Evolutionary conservation across 2,797 vertebrate species (phyloP).

Genomic region (Oreochromis mossambicus): DNA sequence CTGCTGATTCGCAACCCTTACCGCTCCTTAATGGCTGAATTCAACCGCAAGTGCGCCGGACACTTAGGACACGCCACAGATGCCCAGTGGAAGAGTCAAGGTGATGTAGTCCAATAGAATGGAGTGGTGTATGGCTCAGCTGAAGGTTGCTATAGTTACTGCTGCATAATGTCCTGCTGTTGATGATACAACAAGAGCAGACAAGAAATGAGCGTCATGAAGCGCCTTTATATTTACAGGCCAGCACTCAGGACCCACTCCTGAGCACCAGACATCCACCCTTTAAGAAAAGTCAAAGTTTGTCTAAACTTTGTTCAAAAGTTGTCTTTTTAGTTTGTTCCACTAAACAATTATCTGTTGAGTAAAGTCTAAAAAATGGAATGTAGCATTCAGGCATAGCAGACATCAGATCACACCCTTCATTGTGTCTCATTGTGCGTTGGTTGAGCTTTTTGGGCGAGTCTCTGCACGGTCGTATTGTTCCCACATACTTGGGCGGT

Average conservation of each 20-base stretch:
- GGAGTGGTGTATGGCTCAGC: not conserved
- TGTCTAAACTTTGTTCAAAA: not conserved
- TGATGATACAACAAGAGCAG: not conserved
- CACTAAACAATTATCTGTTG: not conserved
- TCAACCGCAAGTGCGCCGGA: constrained; percentile 95
- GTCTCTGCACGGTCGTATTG: not conserved
- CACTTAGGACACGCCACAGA: constrained; percentile 93
- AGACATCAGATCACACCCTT: not conserved
- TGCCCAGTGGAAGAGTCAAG: constrained; percentile 91
- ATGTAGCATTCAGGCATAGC: not conserved
- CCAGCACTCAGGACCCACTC: not conserved
- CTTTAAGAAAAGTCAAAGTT: not conserved
- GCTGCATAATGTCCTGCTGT: not conserved
- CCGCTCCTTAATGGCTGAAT: constrained; percentile 91
- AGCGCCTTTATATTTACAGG: not conserved
- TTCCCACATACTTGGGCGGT: rapidly evolving
- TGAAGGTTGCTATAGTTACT: not conserved
- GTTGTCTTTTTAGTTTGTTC: not conserved
- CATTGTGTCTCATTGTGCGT: not conserved
- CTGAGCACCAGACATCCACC: not conserved
- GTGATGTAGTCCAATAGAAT: constrained; percentile 34
- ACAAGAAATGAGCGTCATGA: rapidly evolving
- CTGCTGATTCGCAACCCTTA: constrained; percentile 94
- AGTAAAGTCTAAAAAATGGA: not conserved
- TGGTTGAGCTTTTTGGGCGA: not conserved